Evolutionary conservation across 1,140 invertebrate species (phyloP).

Genomic region (Eupristina koningsbergeri): DNA sequence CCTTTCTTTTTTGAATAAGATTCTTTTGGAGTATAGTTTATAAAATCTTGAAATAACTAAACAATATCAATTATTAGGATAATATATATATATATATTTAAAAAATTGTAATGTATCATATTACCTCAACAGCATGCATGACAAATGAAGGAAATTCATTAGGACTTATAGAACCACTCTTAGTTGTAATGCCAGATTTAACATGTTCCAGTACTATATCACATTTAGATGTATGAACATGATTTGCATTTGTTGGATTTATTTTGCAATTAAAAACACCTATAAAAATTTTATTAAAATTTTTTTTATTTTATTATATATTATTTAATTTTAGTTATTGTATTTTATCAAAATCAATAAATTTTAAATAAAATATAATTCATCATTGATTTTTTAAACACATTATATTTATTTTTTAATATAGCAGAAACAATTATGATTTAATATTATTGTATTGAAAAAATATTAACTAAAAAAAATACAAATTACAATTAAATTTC

Average conservation of each 20-base stretch:
- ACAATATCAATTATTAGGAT: neutral
- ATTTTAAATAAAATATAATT: neutral
- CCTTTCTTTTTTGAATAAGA: constrained; percentile 13
- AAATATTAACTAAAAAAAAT: too few relatives aligned
- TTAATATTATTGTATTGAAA: too few relatives aligned
- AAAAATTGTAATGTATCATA: neutral
- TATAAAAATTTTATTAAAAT: constrained; percentile 4
- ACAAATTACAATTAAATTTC: neutral
- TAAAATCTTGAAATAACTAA: constrained; percentile 42
- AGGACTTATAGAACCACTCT: neutral
- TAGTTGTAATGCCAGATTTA: constrained; percentile 1
- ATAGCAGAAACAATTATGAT: neutral
- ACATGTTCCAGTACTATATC: constrained; percentile 32
- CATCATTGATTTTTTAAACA: neutral
- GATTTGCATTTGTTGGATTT: neutral
- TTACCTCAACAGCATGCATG: constrained; percentile 44
- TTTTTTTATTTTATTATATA: neutral
- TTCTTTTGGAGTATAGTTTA: neutral
- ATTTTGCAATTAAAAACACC: constrained; percentile 30
- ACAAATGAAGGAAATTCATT: constrained; percentile 32
- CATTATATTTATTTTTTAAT: neutral
- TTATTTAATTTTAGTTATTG: neutral
- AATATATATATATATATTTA: neutral
- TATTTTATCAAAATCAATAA: too few relatives aligned
- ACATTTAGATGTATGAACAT: constrained; percentile 41